Conservation (phyloP, 2,113 vertebrate genomes). For the Hydrolagus affinis region DNA sequence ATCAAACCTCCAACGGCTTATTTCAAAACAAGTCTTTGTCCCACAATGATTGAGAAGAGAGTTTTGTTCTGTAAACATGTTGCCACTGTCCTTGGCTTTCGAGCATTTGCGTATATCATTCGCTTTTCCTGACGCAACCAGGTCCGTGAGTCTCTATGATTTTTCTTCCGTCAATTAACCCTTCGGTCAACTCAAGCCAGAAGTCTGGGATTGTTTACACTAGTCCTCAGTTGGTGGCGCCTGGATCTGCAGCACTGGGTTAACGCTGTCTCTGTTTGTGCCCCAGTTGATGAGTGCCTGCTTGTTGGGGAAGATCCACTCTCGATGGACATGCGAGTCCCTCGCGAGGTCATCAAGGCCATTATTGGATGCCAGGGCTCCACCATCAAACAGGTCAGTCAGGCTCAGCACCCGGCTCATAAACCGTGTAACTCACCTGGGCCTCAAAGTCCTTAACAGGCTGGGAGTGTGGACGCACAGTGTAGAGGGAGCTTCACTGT, state of each 20-base stretch:
- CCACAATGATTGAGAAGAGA: no score
- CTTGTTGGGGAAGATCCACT: constrained; percentile 48
- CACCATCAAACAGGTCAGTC: constrained; percentile 47
- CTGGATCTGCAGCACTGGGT: no score
- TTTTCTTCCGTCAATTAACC: neutral
- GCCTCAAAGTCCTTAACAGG: no score
- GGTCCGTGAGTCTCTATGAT: neutral
- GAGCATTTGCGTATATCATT: neutral
- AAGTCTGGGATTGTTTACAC: no score
- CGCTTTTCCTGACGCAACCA: neutral
- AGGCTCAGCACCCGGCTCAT: no score
- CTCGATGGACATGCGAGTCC: constrained; percentile 45
- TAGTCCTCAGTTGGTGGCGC: no score
- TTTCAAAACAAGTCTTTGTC: no score
- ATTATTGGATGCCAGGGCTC: constrained; percentile 52
- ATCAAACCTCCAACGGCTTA: no score
- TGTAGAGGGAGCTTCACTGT: no score
- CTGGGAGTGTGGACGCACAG: no score
- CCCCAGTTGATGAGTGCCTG: constrained; percentile 41
- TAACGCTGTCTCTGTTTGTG: neutral
- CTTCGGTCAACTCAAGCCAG: no score
- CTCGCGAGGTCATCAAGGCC: constrained; percentile 40
- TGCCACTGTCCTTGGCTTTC: neutral
- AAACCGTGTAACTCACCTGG: no score
- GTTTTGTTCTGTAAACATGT: neutral